These are phyloP conservation scores for Phrynocephalus vlangalii DNA, from an alignment of 2,797 vertebrate species.

Conservation along the genomic window DNA sequence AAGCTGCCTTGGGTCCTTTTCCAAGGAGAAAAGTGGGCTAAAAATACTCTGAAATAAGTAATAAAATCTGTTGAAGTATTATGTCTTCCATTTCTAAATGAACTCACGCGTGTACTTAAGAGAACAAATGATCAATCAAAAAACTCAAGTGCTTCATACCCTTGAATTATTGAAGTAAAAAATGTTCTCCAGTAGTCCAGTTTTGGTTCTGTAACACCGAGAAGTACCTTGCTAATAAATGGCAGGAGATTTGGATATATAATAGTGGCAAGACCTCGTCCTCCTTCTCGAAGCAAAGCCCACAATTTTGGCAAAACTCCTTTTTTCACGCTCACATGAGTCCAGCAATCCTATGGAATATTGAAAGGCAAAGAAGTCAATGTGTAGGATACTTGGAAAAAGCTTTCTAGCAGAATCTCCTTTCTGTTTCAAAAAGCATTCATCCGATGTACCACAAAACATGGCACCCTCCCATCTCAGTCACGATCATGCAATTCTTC, in stretches of 20 bases:
- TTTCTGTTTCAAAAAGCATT: not conserved
- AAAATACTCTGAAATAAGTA: too few relatives aligned
- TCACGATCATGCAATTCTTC: not conserved
- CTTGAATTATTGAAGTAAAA: constrained; percentile 86
- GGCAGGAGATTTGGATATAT: constrained; percentile 95
- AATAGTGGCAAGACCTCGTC: constrained; percentile 88
- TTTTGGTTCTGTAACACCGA: constrained; percentile 82
- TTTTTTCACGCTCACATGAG: constrained; percentile 90
- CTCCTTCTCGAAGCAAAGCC: constrained; percentile 88
- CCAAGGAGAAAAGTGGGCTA: too few relatives aligned
- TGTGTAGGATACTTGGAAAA: not conserved
- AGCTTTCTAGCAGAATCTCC: not conserved
- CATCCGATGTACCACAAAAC: not conserved
- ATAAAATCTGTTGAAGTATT: constrained; percentile 5
- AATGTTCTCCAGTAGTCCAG: constrained; percentile 90
- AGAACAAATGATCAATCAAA: not conserved
- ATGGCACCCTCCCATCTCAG: not conserved
- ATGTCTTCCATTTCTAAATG: constrained; percentile 9
- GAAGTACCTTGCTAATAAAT: constrained; percentile 91
- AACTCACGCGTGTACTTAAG: not conserved
- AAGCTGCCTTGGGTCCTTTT: too few relatives aligned
- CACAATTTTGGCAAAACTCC: constrained; percentile 94
- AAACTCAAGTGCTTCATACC: constrained; percentile 79
- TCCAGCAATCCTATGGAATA: constrained; percentile 91
- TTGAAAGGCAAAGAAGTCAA: constrained; percentile 21